Evolutionary conservation across 2,113 vertebrate genomes (phyloP), one percentile per base, ranked within the genome.

Genomic region (Ammodytes marinus): DNA sequence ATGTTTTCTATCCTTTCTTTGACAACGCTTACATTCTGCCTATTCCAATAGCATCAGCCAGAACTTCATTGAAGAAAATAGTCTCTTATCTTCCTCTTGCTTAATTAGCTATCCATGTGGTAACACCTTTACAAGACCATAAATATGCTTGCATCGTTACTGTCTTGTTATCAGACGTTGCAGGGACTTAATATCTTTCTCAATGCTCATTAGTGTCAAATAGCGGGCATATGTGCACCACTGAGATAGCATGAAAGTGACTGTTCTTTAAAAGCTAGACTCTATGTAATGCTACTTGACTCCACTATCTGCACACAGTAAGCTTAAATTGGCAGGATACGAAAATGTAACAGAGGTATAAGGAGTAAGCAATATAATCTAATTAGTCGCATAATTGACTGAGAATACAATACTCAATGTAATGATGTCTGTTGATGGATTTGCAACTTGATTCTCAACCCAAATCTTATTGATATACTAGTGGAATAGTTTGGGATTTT

Each of bases 31-130:
- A 57, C 63, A 60, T 55, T 49, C 37, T 12, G 68, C 8, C 35
- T 59, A 17, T 37, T 69, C 39, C 58, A 57, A 61, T 37, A 37
- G 58, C 49, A 60, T 79, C 71, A 68, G 63, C 74, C 79, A 84
- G 89, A 87, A 84, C 88, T 84, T 85, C 82, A 60, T 37, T 53
- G 52, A 55, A 75, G 54, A 45, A 46, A 64, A 73, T 54, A 40
- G 45, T 57, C 49, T 74, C 82, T 91, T 88, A 92, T 92, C 84
- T 80, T 45, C n/a, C 17, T 60, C 55, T 57, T 37, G 67, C 80
- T 86, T 93, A 88, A 92, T 92, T 88, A 92, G 76, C 83, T 69
- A 71, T 65, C 84, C 60, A 55, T 63, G 87, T 75, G 71, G 66
- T 74, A 73, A 82, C 76, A 80, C 77, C 81, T 76, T 85, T 83